Evolutionary conservation across 2,113 vertebrate genomes (phyloP).

Genomic region (Thamnaconus septentrionalis): DNA sequence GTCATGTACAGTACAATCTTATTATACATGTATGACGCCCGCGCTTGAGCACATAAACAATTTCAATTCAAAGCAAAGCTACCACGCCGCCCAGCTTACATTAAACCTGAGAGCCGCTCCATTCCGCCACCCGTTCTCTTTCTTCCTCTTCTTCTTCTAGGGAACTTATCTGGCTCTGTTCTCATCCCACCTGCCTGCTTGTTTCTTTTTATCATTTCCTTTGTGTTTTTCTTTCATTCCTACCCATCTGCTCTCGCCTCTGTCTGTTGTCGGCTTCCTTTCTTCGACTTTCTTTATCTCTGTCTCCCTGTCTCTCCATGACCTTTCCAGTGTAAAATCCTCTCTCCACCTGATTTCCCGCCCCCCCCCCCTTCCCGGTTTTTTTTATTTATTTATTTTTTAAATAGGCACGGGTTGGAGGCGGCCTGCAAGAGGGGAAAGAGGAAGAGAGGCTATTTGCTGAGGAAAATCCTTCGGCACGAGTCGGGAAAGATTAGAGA

Average conservation of each 20-base stretch:
- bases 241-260: constrained; percentile 40
- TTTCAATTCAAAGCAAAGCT: constrained; percentile 20
- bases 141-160: neutral
- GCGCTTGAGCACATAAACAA: constrained; percentile 8
- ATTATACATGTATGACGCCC: neutral
- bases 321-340: constrained; percentile 64
- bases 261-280: constrained; percentile 32
- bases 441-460: constrained; percentile 45
- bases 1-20: constrained; percentile 1
- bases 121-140: constrained; percentile 18
- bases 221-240: constrained; percentile 36
- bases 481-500: constrained; percentile 52
- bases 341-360: constrained; percentile 40
- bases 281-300: constrained; percentile 39
- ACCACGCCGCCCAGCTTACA: constrained; percentile 16
- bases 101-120: constrained; percentile 12
- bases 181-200: constrained; percentile 34
- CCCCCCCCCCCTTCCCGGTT: neutral
- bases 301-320: constrained; percentile 31
- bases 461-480: constrained; percentile 48
- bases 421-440: neutral
- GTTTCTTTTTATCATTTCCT: constrained; percentile 32
- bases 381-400: neutral
- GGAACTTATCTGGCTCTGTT: constrained; percentile 22
- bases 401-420: constrained; percentile 37